A percentile compares a stretch with the other conserved stretches of the same genome.
These are phyloP conservation scores for Emydocephalus ijimae DNA, from an alignment of 2,113 vertebrate genomes.

Conservation along the genomic window DNA sequence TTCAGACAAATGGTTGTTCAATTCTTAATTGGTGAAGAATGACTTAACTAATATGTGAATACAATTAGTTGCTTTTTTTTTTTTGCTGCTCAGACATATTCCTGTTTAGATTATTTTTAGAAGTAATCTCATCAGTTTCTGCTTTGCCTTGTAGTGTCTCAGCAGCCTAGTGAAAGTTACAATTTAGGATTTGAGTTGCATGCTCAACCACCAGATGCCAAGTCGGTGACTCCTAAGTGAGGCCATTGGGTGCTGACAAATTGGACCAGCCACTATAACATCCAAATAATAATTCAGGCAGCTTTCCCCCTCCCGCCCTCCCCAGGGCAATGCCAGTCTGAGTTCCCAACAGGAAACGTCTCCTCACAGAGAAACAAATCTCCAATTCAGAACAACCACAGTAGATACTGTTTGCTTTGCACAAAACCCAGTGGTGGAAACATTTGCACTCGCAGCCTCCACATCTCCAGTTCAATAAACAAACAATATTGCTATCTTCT, in stretches of 20 bases:
- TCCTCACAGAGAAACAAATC: not conserved
- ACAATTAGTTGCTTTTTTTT: not conserved
- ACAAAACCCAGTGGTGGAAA: not conserved
- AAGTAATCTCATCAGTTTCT: not conserved
- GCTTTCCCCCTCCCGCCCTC: not conserved
- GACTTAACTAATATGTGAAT: not conserved
- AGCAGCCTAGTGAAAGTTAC: not conserved
- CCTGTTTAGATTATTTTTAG: not conserved
- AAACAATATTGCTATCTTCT: not conserved
- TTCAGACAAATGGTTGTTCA: no score
- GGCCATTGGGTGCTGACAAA: not conserved
- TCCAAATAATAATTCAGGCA: not conserved
- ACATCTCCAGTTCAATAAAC: not conserved
- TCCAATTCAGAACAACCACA: not conserved
- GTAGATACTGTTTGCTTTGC: not conserved
- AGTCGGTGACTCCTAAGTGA: not conserved
- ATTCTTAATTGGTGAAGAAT: no score
- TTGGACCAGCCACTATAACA: not conserved
- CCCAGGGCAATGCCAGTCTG: not conserved
- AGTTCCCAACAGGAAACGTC: not conserved
- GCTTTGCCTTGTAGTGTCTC: not conserved
- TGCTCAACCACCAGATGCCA: not conserved
- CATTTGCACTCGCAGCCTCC: not conserved
- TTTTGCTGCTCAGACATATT: not conserved
- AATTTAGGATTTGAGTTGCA: not conserved